phyloP scores from a whole-genome alignment of 2,113 vertebrate species.

The Pluvianellus socialis region DNA sequence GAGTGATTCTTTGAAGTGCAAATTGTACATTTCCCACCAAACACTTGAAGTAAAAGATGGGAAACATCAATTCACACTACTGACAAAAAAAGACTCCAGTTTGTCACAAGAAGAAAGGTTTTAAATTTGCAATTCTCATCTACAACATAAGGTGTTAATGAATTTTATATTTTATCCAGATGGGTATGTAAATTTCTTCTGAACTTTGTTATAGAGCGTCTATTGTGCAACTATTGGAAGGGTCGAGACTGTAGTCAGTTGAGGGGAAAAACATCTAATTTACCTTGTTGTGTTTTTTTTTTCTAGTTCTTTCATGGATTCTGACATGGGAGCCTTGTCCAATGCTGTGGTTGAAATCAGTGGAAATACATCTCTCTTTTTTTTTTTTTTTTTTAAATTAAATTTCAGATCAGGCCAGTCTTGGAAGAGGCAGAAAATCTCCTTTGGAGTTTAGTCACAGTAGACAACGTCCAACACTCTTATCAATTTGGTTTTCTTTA shows the following conservation, averaged over 20 bases:
- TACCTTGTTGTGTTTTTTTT: not conserved
- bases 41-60: constrained; percentile 50
- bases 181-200: constrained; percentile 54
- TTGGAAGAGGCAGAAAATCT: not conserved
- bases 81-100: constrained; percentile 2
- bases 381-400: not conserved
- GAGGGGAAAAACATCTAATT: not conserved
- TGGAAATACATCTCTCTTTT: not conserved
- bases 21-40: constrained; percentile 67
- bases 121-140: constrained; percentile 61
- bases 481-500: not conserved
- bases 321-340: not conserved
- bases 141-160: constrained; percentile 65
- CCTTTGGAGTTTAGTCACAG: not conserved
- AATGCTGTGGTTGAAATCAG: not conserved
- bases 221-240: constrained; percentile 4
- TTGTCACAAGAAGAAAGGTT: constrained; percentile 59
- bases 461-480: not conserved
- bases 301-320: not conserved
- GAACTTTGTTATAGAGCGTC: constrained; percentile 39
- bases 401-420: not conserved
- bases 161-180: constrained; percentile 67
- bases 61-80: constrained; percentile 68
- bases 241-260: not conserved
- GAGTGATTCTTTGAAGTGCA: constrained; percentile 63